Percentiles rank a stretch among this genome's conserved stretches.
Conservation (phyloP, 2,888 invertebrate genomes). For the Chloroclysta siterata region DNA sequence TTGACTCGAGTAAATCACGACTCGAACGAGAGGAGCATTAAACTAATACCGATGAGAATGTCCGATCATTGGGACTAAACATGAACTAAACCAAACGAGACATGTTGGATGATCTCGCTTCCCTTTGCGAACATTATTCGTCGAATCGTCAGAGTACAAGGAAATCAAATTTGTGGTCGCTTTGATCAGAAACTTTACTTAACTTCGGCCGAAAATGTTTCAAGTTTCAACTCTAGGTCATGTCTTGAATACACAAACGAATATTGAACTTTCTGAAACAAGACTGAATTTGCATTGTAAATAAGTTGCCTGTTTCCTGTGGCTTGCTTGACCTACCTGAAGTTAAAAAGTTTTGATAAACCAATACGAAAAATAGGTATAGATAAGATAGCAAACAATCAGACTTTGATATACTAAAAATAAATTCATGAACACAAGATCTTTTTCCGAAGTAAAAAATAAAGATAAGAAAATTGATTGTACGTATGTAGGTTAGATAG, state of each 20-base stretch:
- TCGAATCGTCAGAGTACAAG: background rate
- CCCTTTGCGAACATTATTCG: background rate
- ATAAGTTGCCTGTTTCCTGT: background rate
- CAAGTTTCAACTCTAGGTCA: constrained; percentile 3
- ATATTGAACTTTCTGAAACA: background rate
- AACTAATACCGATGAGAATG: background rate
- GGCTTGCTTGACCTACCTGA: background rate
- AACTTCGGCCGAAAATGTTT: constrained; percentile 3
- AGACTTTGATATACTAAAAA: background rate
- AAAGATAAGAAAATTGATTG: background rate
- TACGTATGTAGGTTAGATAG: background rate
- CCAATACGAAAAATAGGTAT: background rate
- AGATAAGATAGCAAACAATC: background rate
- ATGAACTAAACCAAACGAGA: background rate
- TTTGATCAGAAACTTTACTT: background rate
- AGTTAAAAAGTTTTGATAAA: background rate
- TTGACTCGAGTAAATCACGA: background rate
- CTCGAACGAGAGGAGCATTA: constrained; percentile 1
- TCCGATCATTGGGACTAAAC: background rate
- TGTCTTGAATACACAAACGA: constrained; percentile 9
- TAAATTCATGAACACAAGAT: background rate
- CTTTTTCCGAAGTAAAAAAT: background rate
- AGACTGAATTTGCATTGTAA: background rate
- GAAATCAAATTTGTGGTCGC: background rate
- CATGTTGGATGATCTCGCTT: background rate